Evolutionary conservation across 1,140 invertebrate species (phyloP).

Genomic region (Dryas iulia): DNA sequence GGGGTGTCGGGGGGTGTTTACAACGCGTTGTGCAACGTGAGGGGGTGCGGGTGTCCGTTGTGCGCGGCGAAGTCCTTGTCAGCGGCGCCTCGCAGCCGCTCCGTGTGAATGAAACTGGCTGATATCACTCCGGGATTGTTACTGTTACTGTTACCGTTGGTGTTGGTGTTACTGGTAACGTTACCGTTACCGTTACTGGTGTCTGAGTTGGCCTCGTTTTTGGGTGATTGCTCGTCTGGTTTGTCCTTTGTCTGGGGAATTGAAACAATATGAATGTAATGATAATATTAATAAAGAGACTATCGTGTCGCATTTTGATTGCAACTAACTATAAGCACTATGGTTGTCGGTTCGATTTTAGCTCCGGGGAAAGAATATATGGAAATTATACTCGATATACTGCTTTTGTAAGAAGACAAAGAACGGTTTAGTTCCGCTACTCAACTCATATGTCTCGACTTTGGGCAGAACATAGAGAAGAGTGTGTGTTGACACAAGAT

Average conservation of each 20-base stretch:
- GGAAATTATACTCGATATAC: too few relatives aligned
- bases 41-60: constrained; percentile 60
- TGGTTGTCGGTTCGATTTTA: too few relatives aligned
- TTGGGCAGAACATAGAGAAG: too few relatives aligned
- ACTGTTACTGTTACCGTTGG: constrained; percentile 48
- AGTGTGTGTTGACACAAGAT: too few relatives aligned
- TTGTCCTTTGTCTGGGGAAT: constrained; percentile 59
- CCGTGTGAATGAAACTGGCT: constrained; percentile 62
- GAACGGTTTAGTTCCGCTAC: too few relatives aligned
- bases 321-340: too few relatives aligned
- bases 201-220: constrained; percentile 46
- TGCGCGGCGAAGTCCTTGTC: constrained; percentile 63
- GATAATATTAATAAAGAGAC: too few relatives aligned
- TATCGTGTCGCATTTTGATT: too few relatives aligned
- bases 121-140: constrained; percentile 46
- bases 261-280: too few relatives aligned
- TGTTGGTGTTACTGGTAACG: background rate
- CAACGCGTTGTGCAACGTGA: constrained; percentile 70
- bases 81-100: constrained; percentile 37
- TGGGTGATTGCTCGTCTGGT: constrained; percentile 50
- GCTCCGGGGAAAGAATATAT: too few relatives aligned
- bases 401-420: too few relatives aligned
- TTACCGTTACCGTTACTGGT: constrained; percentile 56
- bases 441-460: too few relatives aligned
- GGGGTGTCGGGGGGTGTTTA: constrained; percentile 34